Evolutionary conservation across 2,113 vertebrate species (phyloP).

Genomic region (Silurus meridionalis): DNA sequence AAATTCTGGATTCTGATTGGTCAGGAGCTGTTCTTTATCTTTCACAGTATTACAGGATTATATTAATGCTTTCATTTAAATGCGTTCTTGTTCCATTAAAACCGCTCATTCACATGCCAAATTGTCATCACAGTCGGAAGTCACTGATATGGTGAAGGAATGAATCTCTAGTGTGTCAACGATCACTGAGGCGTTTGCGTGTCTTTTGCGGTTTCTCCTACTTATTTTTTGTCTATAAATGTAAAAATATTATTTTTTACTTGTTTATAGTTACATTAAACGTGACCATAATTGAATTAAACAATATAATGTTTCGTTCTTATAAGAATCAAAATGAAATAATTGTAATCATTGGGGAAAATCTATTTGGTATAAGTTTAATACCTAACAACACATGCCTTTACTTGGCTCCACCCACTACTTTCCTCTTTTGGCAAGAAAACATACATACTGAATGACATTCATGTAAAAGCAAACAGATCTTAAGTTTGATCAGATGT

Average conservation of each 20-base stretch:
- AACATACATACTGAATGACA: background rate
- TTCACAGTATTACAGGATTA: background rate
- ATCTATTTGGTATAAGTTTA: background rate
- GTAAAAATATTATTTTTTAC: too few species aligned
- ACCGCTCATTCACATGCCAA: background rate
- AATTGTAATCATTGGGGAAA: background rate
- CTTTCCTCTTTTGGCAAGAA: background rate
- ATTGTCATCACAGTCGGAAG: background rate
- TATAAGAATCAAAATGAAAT: background rate
- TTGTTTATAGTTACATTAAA: background rate
- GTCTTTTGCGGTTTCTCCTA: too few species aligned
- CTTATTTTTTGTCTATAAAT: too few species aligned
- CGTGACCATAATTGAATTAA: background rate
- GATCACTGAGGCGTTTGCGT: too few species aligned
- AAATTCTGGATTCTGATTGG: background rate
- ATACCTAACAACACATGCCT: background rate
- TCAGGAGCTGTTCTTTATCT: background rate
- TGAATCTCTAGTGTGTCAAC: background rate
- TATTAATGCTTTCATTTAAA: background rate
- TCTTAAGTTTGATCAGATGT: background rate
- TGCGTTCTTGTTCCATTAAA: background rate
- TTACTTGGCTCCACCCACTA: background rate
- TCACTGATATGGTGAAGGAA: background rate
- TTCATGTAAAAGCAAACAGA: background rate
- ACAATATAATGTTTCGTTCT: background rate